These are phyloP conservation scores for Myiozetetes cayanensis DNA, from an alignment of 2,113 vertebrate species.

Conservation along the genomic window DNA sequence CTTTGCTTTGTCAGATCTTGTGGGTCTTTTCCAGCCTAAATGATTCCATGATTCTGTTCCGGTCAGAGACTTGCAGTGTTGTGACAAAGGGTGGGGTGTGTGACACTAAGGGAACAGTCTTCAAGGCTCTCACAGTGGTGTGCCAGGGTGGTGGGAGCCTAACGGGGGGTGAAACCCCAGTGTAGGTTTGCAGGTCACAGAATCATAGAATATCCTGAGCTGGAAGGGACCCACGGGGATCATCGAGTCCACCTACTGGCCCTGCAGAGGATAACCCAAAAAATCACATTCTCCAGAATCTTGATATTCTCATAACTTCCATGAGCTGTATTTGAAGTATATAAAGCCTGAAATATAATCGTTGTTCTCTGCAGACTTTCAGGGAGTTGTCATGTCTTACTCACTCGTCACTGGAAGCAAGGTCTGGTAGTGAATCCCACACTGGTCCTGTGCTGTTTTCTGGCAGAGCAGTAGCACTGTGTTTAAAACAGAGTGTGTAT, in stretches of 20 bases:
- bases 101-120: background rate
- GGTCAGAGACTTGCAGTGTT: background rate
- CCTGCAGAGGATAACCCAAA: background rate
- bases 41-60: background rate
- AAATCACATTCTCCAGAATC: background rate
- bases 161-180: fast-evolving
- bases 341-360: background rate
- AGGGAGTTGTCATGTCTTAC: background rate
- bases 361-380: background rate
- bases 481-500: background rate
- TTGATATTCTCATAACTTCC: background rate
- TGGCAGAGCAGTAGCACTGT: background rate
- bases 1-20: background rate
- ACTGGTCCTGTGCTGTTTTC: background rate
- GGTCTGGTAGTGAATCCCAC: background rate
- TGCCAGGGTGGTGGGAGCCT: background rate
- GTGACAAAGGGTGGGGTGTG: background rate
- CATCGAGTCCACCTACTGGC: background rate
- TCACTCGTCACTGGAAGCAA: background rate
- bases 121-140: background rate
- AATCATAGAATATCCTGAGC: background rate
- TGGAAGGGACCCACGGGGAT: background rate
- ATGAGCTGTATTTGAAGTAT: background rate
- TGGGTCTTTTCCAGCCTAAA: background rate
- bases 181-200: background rate